Evolutionary conservation across 2,797 vertebrate genomes (phyloP), one percentile per base, ranked within the genome.

Genomic region (Myotis pilosus): DNA sequence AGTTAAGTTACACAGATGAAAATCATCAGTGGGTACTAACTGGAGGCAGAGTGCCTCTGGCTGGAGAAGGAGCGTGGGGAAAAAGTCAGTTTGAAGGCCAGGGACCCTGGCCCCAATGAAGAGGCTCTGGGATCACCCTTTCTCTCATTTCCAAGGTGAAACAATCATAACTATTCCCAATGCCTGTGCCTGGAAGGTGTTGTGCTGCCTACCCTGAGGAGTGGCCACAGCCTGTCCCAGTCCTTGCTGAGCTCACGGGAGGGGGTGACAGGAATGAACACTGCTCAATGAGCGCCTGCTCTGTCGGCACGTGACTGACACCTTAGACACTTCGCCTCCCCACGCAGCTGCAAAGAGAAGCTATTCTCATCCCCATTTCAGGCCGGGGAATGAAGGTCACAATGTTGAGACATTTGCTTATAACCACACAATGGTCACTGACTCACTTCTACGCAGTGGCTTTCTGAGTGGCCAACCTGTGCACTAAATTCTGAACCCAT

Each of bases 171-270:
- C 19, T 41, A 49, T 16, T 47, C 12, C 47, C 47, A 51, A 51
- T 2, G 36, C 2, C 10, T 11, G 11, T 49, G 28, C 62, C 57
- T 78, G 82, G 53, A 71, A n/a, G 49, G 53, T 41, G 2, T 5
- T n/a, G 10, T 22, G 41, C 44, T 12, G 0, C 30, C 53, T 53
- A 0, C 30, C 3, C 2, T 17, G 4, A 25, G 19, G 23, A 49
- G 28, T 3, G 1, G 20, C 0, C 3, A 23, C 20, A 3, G n/a
- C 33, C 2, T 1, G 6, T 11, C 38, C 10, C 1, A 3, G 4
- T 23, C 41, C 23, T 0, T 1, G 53, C 33, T 53, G 75, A 83
- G 64, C 75, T 57, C 28, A 19, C 0, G 8, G 30, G 33, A n/a
- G 1, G 8, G 13, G 49, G 23, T 3, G 0, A 23, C 5, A 22